A percentile compares a stretch with the other conserved stretches of the same genome.
Evolutionary conservation across 2,888 invertebrate genomes (phyloP).

Genomic region (Cenopis cana): DNA sequence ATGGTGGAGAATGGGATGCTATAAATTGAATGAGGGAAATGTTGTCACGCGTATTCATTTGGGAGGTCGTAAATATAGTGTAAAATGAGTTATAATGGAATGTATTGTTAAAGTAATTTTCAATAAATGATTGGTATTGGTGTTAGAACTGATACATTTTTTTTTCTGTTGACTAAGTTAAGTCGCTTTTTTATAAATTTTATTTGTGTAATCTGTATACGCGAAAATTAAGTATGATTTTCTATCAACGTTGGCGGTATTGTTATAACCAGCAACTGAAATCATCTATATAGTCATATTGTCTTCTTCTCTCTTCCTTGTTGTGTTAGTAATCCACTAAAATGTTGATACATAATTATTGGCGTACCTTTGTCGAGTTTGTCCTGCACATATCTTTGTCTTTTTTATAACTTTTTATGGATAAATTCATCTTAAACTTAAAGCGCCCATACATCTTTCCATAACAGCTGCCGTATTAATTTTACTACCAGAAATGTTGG

Average conservation of each 20-base stretch:
- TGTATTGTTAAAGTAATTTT: slow-evolving; percentile 28
- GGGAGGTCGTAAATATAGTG: slow-evolving; percentile 37
- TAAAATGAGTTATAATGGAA: slow-evolving; percentile 36
- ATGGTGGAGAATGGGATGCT: slow-evolving; percentile 34
- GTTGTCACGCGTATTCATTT: slow-evolving; percentile 63
- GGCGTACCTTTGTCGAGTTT: no score
- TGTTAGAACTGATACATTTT: background rate
- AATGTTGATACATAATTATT: no score
- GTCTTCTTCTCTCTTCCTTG: no score
- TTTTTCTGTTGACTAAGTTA: background rate
- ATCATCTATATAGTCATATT: no score
- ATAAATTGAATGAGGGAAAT: slow-evolving; percentile 52
- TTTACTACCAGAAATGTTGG: slow-evolving; percentile 28
- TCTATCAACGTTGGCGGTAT: no score
- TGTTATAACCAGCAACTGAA: no score
- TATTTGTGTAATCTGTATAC: no score
- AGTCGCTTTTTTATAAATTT: no score
- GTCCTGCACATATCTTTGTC: no score
- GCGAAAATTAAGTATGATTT: no score
- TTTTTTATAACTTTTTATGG: no score
- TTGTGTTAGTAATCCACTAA: no score
- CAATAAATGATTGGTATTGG: slow-evolving; percentile 25
- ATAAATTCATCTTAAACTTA: background rate
- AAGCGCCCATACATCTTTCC: slow-evolving; percentile 8
- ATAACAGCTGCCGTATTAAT: slow-evolving; percentile 20